Evolutionary conservation across 2,113 vertebrate genomes (phyloP).

Genomic region (Vombatus ursinus): DNA sequence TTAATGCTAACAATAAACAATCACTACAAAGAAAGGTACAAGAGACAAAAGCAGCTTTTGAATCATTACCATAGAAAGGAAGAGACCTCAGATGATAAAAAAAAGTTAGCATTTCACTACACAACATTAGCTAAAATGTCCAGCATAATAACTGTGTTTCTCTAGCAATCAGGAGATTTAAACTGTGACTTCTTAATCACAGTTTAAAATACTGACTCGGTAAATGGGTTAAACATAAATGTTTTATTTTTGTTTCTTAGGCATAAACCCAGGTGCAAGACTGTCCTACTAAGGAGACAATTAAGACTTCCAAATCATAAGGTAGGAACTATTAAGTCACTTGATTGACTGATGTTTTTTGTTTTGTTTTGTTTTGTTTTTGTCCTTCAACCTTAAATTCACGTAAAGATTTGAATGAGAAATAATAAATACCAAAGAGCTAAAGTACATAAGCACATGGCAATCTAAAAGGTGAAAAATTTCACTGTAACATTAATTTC

Average conservation of each 20-base stretch:
- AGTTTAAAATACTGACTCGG: not conserved
- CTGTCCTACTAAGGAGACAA: not conserved
- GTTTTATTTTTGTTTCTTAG: not conserved
- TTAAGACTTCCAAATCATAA: constrained; percentile 2
- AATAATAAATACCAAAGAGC: not conserved
- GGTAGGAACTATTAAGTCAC: not conserved
- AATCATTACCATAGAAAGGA: not conserved
- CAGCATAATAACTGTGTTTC: not conserved
- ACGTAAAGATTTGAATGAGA: not conserved
- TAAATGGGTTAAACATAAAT: not conserved
- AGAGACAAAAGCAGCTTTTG: not conserved
- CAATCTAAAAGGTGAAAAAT: not conserved
- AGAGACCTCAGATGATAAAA: not conserved
- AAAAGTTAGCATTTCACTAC: not conserved
- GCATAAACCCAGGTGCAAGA: constrained; percentile 10
- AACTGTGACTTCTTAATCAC: not conserved
- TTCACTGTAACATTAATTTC: not conserved
- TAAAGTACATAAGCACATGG: not conserved
- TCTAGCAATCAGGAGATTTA: not conserved
- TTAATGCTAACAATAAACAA: not conserved
- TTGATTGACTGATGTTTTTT: not conserved
- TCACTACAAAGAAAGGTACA: not conserved
- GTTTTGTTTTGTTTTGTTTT: not conserved
- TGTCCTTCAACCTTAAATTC: not conserved
- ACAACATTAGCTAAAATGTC: not conserved